These are phyloP conservation scores for Takifugu rubripes DNA, from an alignment of 2,797 vertebrate genomes.

Conservation along the genomic window DNA sequence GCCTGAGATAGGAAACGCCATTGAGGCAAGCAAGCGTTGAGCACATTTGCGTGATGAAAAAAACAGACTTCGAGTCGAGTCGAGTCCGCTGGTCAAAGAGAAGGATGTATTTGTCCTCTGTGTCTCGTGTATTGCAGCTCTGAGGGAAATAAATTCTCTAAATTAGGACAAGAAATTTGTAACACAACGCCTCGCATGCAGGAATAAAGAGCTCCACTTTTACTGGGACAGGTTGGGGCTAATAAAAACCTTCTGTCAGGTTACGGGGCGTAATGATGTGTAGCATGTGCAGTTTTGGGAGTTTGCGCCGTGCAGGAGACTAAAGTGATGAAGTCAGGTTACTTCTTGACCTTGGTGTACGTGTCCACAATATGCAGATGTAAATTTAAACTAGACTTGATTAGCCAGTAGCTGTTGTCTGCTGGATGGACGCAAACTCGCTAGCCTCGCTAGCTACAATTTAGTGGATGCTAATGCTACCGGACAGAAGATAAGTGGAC, in stretches of 20 bases:
- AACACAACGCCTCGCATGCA: neutral
- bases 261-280: neutral
- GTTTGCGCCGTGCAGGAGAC: neutral
- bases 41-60: slow-evolving; percentile 3
- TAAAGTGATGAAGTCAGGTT: neutral
- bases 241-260: neutral
- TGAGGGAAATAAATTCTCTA: neutral
- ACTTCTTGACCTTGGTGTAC: no score
- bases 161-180: neutral
- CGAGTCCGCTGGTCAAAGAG: neutral
- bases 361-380: no score
- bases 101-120: neutral
- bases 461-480: no score
- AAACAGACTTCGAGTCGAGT: slow-evolving; percentile 1
- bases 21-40: slow-evolving; percentile 1
- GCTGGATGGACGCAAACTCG: no score
- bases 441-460: no score
- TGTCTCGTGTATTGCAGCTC: neutral
- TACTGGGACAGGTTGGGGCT: neutral
- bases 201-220: neutral
- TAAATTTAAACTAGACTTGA: no score
- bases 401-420: no score
- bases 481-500: no score
- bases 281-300: neutral
- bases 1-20: slow-evolving; percentile 2